These are phyloP conservation scores for Clavelina lepadiformis DNA, from an alignment of 23 tunicate species.

Conservation along the genomic window DNA sequence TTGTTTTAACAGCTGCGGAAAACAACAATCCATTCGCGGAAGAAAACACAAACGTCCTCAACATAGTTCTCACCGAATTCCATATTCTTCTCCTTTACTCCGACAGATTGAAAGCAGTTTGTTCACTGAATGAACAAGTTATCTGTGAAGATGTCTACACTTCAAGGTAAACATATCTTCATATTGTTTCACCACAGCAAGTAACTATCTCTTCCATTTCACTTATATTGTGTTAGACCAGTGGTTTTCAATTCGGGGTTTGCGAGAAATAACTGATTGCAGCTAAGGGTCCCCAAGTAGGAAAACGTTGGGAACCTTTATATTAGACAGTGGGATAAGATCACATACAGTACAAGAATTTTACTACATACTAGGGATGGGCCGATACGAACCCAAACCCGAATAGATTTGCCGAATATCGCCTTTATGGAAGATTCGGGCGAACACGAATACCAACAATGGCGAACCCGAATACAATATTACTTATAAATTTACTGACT, in stretches of 20 bases:
- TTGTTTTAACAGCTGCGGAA: constrained; percentile 25
- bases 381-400: no score
- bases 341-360: no score
- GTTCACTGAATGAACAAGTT: constrained; percentile 73
- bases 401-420: no score
- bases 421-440: no score
- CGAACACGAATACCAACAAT: no score
- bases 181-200: constrained; percentile 1
- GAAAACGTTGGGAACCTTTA: background rate
- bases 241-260: no score
- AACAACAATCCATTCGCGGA: constrained; percentile 53
- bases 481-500: no score
- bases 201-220: background rate
- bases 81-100: constrained; percentile 57
- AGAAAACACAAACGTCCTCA: constrained; percentile 26
- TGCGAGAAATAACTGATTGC: background rate
- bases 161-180: constrained; percentile 37
- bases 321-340: no score
- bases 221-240: no score
- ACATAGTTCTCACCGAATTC: constrained; percentile 61
- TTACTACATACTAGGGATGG: no score
- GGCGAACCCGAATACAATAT: no score
- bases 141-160: constrained; percentile 71
- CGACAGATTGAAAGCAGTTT: constrained; percentile 54
- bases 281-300: background rate